Evolutionary conservation across 2,797 vertebrate species (phyloP).

Genomic region (Apogon talboti): DNA sequence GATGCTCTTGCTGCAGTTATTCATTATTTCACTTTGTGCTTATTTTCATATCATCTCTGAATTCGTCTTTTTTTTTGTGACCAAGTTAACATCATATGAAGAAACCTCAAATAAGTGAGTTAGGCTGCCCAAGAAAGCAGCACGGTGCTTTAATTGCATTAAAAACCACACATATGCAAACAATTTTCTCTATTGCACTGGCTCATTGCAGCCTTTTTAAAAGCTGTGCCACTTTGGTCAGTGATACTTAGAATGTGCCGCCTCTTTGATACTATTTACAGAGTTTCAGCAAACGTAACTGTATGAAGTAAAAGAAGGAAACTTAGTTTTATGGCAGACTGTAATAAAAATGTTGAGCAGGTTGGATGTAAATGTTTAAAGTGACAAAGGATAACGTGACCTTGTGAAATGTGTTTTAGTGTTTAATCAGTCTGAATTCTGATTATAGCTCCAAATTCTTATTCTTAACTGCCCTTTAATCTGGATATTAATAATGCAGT

Average conservation of each 20-base stretch:
- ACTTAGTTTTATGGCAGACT: too few relatives aligned
- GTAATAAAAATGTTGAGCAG: neutral
- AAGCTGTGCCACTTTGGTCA: neutral
- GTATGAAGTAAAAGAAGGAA: neutral
- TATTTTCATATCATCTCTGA: neutral
- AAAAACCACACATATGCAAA: constrained; percentile 13
- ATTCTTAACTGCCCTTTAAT: too few relatives aligned
- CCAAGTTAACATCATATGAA: neutral
- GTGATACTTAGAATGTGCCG: neutral
- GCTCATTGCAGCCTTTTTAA: too few relatives aligned
- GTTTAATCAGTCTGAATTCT: too few relatives aligned
- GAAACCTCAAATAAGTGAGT: too few relatives aligned
- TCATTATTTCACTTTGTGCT: neutral
- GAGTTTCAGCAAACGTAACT: neutral
- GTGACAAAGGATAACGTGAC: too few relatives aligned
- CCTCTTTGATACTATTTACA: constrained; percentile 1
- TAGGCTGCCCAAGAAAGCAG: too few relatives aligned
- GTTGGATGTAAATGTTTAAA: neutral
- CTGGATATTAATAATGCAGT: too few relatives aligned
- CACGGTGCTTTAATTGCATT: neutral
- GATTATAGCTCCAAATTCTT: too few relatives aligned
- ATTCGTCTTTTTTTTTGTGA: neutral
- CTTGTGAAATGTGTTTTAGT: neutral
- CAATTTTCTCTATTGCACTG: neutral
- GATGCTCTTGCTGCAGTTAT: neutral